Evolutionary conservation across 2,113 vertebrate species (phyloP).

Genomic region (Myrmecophaga tridactyla): DNA sequence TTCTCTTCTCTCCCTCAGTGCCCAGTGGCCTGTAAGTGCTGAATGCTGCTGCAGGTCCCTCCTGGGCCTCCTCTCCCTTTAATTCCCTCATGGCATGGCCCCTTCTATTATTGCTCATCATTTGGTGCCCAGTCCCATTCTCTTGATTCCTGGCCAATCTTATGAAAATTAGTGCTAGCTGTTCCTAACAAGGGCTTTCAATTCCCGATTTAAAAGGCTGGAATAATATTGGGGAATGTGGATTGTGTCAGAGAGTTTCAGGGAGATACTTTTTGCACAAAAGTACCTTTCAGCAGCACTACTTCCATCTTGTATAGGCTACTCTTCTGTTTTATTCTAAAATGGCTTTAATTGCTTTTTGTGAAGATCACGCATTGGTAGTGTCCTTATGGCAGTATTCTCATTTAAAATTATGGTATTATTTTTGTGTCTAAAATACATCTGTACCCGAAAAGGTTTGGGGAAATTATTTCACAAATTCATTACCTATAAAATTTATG

Average conservation of each 20-base stretch:
- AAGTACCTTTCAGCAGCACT: background rate
- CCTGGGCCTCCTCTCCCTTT: background rate
- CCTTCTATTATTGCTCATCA: background rate
- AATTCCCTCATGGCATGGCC: background rate
- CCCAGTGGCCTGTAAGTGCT: background rate
- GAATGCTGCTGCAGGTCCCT: accelerated
- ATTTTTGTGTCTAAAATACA: background rate
- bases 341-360: slow-evolving; percentile 5
- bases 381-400: background rate
- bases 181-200: background rate
- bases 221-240: background rate
- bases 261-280: background rate
- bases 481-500: background rate
- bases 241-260: background rate
- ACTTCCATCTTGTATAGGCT: background rate
- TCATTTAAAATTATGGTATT: background rate
- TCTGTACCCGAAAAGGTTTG: background rate
- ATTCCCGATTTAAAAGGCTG: background rate
- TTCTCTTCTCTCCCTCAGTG: background rate
- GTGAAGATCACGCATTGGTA: background rate
- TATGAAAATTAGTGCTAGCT: background rate
- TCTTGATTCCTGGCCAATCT: background rate
- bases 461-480: background rate
- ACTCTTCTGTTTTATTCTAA: background rate
- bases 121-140: background rate